Evolutionary conservation across 2,888 invertebrate species (phyloP), one percentile per base, ranked within the genome.

Genomic region (Cyrtodaria siliqua): DNA sequence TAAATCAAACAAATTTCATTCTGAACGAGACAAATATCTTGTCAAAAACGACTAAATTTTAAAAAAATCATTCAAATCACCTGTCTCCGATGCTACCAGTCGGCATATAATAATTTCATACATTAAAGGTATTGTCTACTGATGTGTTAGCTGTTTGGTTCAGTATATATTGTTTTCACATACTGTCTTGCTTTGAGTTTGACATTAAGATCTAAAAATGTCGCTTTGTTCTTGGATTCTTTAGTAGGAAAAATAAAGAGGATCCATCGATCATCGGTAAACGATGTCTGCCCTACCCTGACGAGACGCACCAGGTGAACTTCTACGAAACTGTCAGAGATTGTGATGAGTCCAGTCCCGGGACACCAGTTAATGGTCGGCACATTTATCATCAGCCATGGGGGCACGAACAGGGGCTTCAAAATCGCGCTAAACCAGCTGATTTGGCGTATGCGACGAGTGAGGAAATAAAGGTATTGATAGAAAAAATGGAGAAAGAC

Each of bases 391-490:
- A 80, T 49, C 69, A 73, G 23, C 80, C 80, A 0, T 80, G 80
- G 80, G 80, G 76, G 0, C 38, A 56, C n/a, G 53, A 66, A 20
- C 59, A 49, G 6, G 80, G 73, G 23, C 52, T 68, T 9, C 44
- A 56, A 9, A 83, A 74, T 57, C 56, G 82, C 47, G 57, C 62
- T 23, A 79, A 83, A 70, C 75, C 62, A 33, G 56, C 63, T 49
- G 85, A 85, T 73, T 68, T 85, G 1, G 85, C 85, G 14, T 85
- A 85, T 74, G 85, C 85, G 24, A 83, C 85, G 1, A 85, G 85
- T 70, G 85, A 85, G 44, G 85, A 85, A 61, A 85, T 85, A 24
- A 83, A 85, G 60, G 85, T 83, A 16, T 59, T 85, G 16, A 85
- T 85, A 18, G 82, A 85, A 57, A 80, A 82, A 44, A 85, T 85